Evolutionary conservation across 37 sponge, comb jelly and placozoan species (phyloP).

Genomic region (Crambe crambe): DNA sequence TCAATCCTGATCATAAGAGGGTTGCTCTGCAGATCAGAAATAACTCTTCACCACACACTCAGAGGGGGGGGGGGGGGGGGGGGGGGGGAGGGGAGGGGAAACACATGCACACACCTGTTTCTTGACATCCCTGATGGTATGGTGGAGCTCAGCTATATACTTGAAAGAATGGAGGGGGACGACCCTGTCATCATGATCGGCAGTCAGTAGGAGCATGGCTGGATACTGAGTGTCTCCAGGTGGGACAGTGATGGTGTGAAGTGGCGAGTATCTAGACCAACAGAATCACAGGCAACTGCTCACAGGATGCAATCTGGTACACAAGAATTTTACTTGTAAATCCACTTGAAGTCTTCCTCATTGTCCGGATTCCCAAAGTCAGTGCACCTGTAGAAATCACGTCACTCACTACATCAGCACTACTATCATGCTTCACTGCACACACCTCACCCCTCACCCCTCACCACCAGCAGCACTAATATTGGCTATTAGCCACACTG

Average conservation of each 20-base stretch:
- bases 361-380: constrained; percentile 94
- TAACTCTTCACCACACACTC: no score
- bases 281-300: background rate
- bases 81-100: background rate
- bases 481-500: no score
- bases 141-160: constrained; percentile 83
- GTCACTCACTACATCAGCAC: no score
- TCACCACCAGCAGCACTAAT: no score
- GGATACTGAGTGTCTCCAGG: constrained; percentile 75
- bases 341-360: constrained; percentile 75
- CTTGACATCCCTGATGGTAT: constrained; percentile 27
- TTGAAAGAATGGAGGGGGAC: constrained; percentile 97
- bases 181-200: constrained; percentile 98
- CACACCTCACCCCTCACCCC: no score
- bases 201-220: constrained; percentile 85
- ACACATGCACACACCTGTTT: constrained; percentile 55
- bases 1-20: constrained; percentile 94
- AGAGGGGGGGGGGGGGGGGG: constrained; percentile 16
- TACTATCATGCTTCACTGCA: background rate
- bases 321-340: constrained; percentile 52
- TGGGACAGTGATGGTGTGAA: constrained; percentile 81
- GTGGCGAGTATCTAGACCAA: constrained; percentile 80
- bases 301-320: background rate
- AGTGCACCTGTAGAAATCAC: constrained; percentile 67
- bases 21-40: constrained; percentile 64